Evolutionary conservation across 2,888 invertebrate species (phyloP), one percentile per base, ranked within the genome.

Genomic region (Rhogogaster chlorosoma): DNA sequence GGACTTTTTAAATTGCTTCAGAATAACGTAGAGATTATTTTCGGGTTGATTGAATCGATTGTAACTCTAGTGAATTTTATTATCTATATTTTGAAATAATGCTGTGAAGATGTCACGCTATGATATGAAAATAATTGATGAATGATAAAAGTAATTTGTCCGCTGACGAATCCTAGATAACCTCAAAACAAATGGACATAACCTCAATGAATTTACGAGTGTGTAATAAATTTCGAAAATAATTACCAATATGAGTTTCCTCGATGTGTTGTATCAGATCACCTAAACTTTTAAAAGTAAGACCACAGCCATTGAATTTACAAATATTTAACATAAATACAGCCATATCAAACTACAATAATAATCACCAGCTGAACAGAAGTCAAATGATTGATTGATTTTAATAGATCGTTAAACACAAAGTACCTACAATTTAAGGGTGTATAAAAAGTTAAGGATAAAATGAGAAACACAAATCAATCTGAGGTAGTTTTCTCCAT

Each of bases 281-380:
- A 90, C 96, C 95, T 93, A 98, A 95, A 94, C 96, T 96, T 92
- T 96, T 96, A 95, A 97, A 98, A 91, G 96, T 97, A 93, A 97
- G 95, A 92, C 97, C 97, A 95, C 98, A 98, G 94, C 96, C 96
- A 95, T 96, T 96, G 94, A 96, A 98, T 95, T 97, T 97, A 95
- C 98, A 98, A 95, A 96, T 96, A 95, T 98, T 98, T 94, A 97
- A 95, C 95, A 97, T 96, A 95, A 98, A 97, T 95, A 97, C 97
- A 95, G 98, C 97, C 98, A 98, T 97, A 94, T 93, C 94, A 88
- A 87, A 86, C 86, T 86, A 78, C 49, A 32, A 61, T 53, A 57
- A 61, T 61, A 67, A 42, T 42, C 38, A 73, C 61, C 38, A 36
- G 61, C 29, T 57, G 36, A 49, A 32, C 36, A 80, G 53, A 70